Conservation (phyloP, 1,140 invertebrate species). For the Saccostrea glomerata region DNA sequence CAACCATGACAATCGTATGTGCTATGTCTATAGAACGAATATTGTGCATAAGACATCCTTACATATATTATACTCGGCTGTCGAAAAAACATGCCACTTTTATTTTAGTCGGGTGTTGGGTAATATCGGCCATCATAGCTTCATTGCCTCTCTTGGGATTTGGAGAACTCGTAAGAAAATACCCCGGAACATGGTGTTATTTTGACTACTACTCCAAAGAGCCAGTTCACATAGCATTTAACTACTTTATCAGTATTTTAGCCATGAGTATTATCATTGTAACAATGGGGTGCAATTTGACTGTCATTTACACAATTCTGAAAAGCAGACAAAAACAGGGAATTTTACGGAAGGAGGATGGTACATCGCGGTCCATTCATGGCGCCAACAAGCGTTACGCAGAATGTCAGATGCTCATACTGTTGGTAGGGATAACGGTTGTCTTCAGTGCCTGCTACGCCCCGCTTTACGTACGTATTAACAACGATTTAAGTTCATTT, state of each 20-base stretch:
- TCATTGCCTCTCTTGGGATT: constrained; percentile 77
- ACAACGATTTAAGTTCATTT: not conserved
- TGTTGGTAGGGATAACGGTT: constrained; percentile 77
- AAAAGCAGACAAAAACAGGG: constrained; percentile 65
- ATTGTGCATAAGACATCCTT: constrained; percentile 78
- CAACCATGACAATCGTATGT: constrained; percentile 78
- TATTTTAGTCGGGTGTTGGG: constrained; percentile 74
- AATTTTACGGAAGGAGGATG: constrained; percentile 59
- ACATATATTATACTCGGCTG: constrained; percentile 76
- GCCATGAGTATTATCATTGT: constrained; percentile 69
- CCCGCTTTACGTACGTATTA: constrained; percentile 77
- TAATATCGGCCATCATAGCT: constrained; percentile 71
- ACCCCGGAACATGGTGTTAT: constrained; percentile 79
- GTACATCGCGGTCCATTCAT: constrained; percentile 61
- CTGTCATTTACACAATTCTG: constrained; percentile 74
- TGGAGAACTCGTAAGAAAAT: constrained; percentile 72
- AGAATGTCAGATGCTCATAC: constrained; percentile 79
- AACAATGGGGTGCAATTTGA: constrained; percentile 74
- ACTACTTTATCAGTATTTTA: constrained; percentile 71
- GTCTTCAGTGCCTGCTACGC: constrained; percentile 78
- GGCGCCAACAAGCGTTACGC: constrained; percentile 73
- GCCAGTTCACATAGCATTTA: constrained; percentile 67
- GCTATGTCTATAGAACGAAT: constrained; percentile 79
- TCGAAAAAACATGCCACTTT: constrained; percentile 70
- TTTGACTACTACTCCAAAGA: constrained; percentile 74